Evolutionary conservation across 2,113 vertebrate genomes (phyloP).

Genomic region (Trichechus manatus): DNA sequence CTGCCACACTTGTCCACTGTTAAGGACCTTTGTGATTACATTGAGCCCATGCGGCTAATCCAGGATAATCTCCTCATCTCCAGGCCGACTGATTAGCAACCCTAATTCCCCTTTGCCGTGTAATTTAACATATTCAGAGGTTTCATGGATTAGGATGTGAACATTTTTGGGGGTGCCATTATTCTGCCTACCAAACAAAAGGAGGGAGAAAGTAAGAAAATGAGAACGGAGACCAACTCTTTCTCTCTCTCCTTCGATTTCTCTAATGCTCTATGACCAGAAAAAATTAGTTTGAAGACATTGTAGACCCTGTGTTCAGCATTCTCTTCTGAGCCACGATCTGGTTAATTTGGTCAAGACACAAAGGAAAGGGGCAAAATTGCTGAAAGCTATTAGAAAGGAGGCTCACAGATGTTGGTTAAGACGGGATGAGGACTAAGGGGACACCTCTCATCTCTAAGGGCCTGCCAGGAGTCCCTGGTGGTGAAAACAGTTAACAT

Average conservation of each 20-base stretch:
- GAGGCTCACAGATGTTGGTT: neutral
- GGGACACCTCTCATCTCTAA: neutral
- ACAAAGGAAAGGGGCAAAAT: conserved; percentile 6
- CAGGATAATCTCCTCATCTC: neutral
- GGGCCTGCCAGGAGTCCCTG: neutral
- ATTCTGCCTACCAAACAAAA: neutral
- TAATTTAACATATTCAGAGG: neutral
- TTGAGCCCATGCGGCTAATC: neutral
- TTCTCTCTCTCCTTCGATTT: neutral
- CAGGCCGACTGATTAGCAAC: neutral
- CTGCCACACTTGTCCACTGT: neutral
- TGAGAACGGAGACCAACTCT: neutral
- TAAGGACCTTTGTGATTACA: neutral
- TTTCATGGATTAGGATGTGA: neutral
- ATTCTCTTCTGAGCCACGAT: neutral
- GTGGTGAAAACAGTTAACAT: neutral
- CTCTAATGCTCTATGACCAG: neutral
- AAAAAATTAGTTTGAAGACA: neutral
- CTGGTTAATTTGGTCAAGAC: neutral
- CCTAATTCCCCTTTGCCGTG: neutral
- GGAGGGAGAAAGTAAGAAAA: conserved; percentile 2
- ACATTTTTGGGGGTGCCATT: neutral
- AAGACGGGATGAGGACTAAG: neutral
- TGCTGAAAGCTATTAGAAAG: neutral
- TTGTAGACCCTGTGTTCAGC: neutral